Conservation (phyloP, 2,888 invertebrate genomes). For the Prosapia bicincta region DNA sequence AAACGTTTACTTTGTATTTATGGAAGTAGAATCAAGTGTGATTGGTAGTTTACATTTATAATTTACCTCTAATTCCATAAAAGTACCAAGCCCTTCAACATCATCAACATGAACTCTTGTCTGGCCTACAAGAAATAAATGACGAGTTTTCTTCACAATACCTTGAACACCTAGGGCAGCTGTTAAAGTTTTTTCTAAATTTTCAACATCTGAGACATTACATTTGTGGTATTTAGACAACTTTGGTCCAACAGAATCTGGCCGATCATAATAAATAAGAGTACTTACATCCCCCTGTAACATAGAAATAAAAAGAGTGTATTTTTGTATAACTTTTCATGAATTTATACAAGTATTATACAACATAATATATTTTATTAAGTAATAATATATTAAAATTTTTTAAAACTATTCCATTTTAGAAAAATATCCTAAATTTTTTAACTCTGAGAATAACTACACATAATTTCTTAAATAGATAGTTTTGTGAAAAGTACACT, state of each 20-base stretch:
- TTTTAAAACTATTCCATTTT: no score
- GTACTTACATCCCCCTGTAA: conserved; percentile 48
- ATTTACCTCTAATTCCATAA: conserved; percentile 85
- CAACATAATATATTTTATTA: no score
- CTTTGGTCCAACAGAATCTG: conserved; percentile 77
- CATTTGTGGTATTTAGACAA: conserved; percentile 66
- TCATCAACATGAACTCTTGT: conserved; percentile 86
- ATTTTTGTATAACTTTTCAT: no score
- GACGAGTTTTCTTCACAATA: conserved; percentile 69
- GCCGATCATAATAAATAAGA: conserved; percentile 76
- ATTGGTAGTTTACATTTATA: no score
- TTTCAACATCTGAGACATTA: conserved; percentile 49
- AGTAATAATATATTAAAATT: no score
- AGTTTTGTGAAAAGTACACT: no score
- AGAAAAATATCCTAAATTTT: no score
- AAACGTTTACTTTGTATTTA: no score
- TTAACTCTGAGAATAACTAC: no score
- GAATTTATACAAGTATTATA: no score
- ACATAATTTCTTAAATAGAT: no score
- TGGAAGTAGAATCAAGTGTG: no score
- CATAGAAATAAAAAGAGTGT: not conserved
- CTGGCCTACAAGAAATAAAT: conserved; percentile 73
- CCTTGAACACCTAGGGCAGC: conserved; percentile 67
- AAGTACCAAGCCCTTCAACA: conserved; percentile 74
- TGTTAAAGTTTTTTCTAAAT: conserved; percentile 52